phyloP scores from a whole-genome alignment of 2,888 invertebrate genomes.

The Drosophila histrio region DNA sequence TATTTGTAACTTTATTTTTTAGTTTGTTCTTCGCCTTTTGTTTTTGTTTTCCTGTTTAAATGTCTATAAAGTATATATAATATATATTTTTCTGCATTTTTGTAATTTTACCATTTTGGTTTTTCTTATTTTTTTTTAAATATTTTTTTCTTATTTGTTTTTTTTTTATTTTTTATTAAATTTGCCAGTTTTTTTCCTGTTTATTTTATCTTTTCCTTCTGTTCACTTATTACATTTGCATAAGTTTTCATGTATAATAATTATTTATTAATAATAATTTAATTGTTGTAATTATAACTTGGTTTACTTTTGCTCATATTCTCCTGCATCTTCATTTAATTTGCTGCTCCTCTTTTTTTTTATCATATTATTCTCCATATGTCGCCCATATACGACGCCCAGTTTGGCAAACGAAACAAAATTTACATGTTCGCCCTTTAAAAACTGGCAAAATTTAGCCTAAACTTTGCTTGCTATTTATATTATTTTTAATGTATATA shows the following conservation, averaged over 20 bases:
- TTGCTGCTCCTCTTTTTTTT: conserved; percentile 36
- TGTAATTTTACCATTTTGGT: conserved; percentile 58
- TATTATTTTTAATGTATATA: conserved; percentile 33
- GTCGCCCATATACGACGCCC: conserved; percentile 69
- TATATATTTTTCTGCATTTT: conserved; percentile 79
- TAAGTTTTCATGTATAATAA: conserved; percentile 75
- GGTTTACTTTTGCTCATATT: conserved; percentile 63
- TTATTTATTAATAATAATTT: conserved; percentile 77
- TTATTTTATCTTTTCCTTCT: conserved; percentile 43
- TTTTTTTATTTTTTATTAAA: conserved; percentile 49
- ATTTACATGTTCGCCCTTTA: conserved; percentile 65
- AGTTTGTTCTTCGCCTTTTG: conserved; percentile 70
- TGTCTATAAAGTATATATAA: conserved; percentile 78
- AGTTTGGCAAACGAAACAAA: conserved; percentile 75
- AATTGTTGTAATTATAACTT: conserved; percentile 78
- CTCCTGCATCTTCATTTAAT: conserved; percentile 21
- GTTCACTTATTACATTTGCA: conserved; percentile 59
- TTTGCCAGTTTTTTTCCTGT: conserved; percentile 57
- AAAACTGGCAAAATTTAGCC: conserved; percentile 66
- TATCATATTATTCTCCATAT: conserved; percentile 38
- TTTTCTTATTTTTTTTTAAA: conserved; percentile 38
- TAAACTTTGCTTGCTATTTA: conserved; percentile 58
- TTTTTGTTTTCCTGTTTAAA: conserved; percentile 76
- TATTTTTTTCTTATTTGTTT: conserved; percentile 38
- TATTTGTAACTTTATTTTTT: conserved; percentile 80